A percentile compares a stretch with the other conserved stretches of the same genome.
phyloP scores from a whole-genome alignment of 2,797 vertebrate species.

The Ctenosaura bakeri region DNA sequence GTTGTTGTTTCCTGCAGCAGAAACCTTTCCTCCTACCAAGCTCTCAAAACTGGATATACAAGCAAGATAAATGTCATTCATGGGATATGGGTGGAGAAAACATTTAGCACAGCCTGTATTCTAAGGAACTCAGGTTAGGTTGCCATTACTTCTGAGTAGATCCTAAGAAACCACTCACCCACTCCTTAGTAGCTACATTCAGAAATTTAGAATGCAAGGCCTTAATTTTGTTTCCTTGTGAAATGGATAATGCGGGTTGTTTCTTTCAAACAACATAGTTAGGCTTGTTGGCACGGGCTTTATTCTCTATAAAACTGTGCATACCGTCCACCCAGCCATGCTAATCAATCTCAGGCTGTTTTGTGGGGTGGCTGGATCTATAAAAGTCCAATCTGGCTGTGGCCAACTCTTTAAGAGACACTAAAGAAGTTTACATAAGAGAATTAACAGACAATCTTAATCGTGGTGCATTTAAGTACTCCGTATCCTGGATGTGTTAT shows the following conservation, averaged over 20 bases:
- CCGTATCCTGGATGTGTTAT: conserved; percentile 68
- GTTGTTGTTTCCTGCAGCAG: not conserved
- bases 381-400: conserved; percentile 75
- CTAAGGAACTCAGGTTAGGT: conserved; percentile 19
- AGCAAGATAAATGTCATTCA: not conserved
- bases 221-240: conserved; percentile 80
- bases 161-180: conserved; percentile 68
- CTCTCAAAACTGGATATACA: not conserved
- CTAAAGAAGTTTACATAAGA: conserved; percentile 82
- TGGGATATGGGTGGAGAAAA: not conserved
- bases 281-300: conserved; percentile 69
- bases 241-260: conserved; percentile 85
- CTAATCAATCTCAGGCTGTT: conserved; percentile 72
- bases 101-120: not conserved
- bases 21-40: not conserved
- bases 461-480: conserved; percentile 75
- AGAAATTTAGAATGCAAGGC: conserved; percentile 80
- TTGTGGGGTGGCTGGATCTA: conserved; percentile 70
- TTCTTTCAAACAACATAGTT: conserved; percentile 73
- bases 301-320: conserved; percentile 72
- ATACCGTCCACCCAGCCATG: conserved; percentile 71
- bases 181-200: conserved; percentile 71
- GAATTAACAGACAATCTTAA: conserved; percentile 84
- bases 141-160: conserved; percentile 33
- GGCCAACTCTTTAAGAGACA: conserved; percentile 75